Percentiles rank a stretch among this genome's conserved stretches.
Evolutionary conservation across 2,797 vertebrate species (phyloP).

Genomic region (Tamandua tetradactyla): DNA sequence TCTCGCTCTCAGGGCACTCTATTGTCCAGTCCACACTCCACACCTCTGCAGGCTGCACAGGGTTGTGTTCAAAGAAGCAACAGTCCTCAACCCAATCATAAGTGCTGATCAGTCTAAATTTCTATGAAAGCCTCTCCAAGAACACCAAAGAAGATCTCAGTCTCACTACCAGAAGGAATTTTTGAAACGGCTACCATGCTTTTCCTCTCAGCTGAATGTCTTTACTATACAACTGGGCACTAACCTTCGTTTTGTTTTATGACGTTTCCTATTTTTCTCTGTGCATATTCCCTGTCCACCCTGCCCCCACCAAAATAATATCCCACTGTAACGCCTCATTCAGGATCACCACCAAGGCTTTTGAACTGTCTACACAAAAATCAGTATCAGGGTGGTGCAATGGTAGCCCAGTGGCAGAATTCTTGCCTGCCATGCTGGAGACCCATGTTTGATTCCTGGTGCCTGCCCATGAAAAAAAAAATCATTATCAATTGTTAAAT

Average conservation of each 20-base stretch:
- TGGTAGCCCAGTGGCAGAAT: too few species aligned
- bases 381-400: too few species aligned
- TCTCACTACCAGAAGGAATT: neutral
- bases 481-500: neutral
- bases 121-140: neutral
- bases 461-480: too few species aligned
- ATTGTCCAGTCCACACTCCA: neutral
- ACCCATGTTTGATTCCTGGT: too few species aligned
- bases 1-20: too few species aligned
- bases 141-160: neutral
- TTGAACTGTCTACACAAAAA: neutral
- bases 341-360: neutral
- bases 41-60: too few species aligned
- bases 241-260: neutral
- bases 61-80: neutral
- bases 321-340: neutral
- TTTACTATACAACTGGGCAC: neutral
- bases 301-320: neutral
- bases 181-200: neutral
- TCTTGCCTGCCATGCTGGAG: too few species aligned
- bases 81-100: neutral
- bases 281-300: neutral
- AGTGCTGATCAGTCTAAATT: neutral
- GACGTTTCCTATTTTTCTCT: neutral
- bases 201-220: neutral